Conservation (phyloP, 2,113 vertebrate genomes). For the Vulpes ferrilata region DNA sequence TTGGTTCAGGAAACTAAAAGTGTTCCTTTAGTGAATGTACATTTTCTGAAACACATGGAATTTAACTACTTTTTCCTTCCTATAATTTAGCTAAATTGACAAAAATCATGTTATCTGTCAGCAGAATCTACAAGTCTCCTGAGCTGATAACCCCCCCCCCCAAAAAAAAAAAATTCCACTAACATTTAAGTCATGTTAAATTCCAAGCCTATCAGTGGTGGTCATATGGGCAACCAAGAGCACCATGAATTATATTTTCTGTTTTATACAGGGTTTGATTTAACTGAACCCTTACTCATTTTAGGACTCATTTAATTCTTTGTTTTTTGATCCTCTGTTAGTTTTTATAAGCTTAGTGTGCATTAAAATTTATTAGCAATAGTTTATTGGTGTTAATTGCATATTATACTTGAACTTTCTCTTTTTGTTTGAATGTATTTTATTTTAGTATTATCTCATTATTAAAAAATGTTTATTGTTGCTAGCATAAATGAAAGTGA, state of each 20-base stretch:
- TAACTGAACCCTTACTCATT: not conserved
- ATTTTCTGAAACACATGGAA: slow-evolving; percentile 51
- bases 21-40: slow-evolving; percentile 5
- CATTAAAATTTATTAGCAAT: not conserved
- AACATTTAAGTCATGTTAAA: slow-evolving; percentile 22
- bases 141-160: not conserved
- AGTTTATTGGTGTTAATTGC: not conserved
- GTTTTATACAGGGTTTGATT: not conserved
- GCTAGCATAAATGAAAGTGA: not conserved
- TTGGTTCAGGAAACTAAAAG: slow-evolving; percentile 34
- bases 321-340: not conserved
- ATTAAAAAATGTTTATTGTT: slow-evolving; percentile 38
- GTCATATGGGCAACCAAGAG: not conserved
- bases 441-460: slow-evolving; percentile 15
- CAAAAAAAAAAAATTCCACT: not conserved
- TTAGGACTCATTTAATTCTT: not conserved
- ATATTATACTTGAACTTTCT: slow-evolving; percentile 21
- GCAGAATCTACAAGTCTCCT: not conserved
- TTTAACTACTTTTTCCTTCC: slow-evolving; percentile 16
- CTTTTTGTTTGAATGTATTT: slow-evolving; percentile 34
- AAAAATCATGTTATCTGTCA: not conserved
- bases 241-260: not conserved
- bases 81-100: not conserved
- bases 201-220: not conserved
- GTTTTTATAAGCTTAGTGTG: slow-evolving; percentile 46